Evolutionary conservation across 2,888 invertebrate species (phyloP), one percentile per base, ranked within the genome.

Genomic region (Rhodophaea formosa): DNA sequence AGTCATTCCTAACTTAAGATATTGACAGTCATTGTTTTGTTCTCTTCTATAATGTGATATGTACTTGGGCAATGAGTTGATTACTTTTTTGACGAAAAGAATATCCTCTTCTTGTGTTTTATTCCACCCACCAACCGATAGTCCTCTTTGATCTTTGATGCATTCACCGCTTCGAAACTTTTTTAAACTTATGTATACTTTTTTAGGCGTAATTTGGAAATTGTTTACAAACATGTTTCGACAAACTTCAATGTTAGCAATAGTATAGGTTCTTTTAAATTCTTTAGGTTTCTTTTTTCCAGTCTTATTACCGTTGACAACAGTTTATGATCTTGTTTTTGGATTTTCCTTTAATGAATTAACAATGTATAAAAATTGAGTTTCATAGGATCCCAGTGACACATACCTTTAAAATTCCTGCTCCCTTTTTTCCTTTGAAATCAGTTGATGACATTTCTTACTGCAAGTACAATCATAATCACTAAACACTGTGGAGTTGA

Each of bases 1-100:
- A 49, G 62, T 64, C 63, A 64, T 66, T 23, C 61, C 63, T 43
- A 53, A 32, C 53, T 63, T 58, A 49, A 63, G 53, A 53, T 57
- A 65, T 56, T 61, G 42, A 46, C 29, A 17, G 6, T 51, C 52
- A 60, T 17, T 55, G 42, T 54, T 56, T 42, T 55, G 35, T n/a
- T 59, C 59, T 42, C 60, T 43, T n/a, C 59, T 47, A 15, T 62
- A 60, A 55, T 58, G 58, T 1, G 56, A 56, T 30, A 54, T 44
- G 23, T 61, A 61, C 45, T 54, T 53, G 6, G 58, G 58, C 15
- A 61, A 44, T n/a, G n/a, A n/a, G n/a, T 23, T 35, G 15, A 39
- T 44, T 10, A 61, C 58, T 3, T 54, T 7, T 8, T 58, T 39
- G 39, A 44, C 54, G 44, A 61, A 32, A 56, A 61, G n/a, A n/a